Evolutionary conservation across 2,888 invertebrate species (phyloP).

Genomic region (Masnerella sp.): DNA sequence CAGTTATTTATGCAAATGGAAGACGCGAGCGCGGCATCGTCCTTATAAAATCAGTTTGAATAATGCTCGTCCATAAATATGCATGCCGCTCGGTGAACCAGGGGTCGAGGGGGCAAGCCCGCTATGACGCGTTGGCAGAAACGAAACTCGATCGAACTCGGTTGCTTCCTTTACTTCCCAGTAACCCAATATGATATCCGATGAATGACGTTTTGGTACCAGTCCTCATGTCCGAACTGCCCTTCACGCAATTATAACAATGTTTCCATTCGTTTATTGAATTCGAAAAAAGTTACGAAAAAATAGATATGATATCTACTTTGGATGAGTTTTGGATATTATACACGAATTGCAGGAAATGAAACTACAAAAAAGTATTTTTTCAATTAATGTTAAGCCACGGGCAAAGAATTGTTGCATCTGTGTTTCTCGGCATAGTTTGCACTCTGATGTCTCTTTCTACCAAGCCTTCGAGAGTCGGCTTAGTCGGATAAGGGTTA

Average conservation of each 20-base stretch:
- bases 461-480: too few species aligned
- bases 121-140: conserved; percentile 54
- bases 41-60: conserved; percentile 75
- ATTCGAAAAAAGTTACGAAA: too few species aligned
- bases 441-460: too few species aligned
- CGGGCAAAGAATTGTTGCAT: too few species aligned
- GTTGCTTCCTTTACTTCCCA: conserved; percentile 63
- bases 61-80: conserved; percentile 75
- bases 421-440: too few species aligned
- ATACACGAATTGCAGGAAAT: too few species aligned
- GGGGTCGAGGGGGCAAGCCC: conserved; percentile 40
- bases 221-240: conserved; percentile 3
- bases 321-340: too few species aligned
- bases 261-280: not conserved
- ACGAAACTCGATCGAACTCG: conserved; percentile 72
- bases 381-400: too few species aligned
- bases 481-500: not conserved
- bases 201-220: conserved; percentile 22
- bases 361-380: too few species aligned
- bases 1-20: conserved; percentile 72
- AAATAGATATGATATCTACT: too few species aligned
- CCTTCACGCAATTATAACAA: not conserved
- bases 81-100: conserved; percentile 65
- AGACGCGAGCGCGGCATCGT: conserved; percentile 70
- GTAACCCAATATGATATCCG: conserved; percentile 26